phyloP scores from a whole-genome alignment of 2,888 invertebrate species.

The Macroteleia sp. region DNA sequence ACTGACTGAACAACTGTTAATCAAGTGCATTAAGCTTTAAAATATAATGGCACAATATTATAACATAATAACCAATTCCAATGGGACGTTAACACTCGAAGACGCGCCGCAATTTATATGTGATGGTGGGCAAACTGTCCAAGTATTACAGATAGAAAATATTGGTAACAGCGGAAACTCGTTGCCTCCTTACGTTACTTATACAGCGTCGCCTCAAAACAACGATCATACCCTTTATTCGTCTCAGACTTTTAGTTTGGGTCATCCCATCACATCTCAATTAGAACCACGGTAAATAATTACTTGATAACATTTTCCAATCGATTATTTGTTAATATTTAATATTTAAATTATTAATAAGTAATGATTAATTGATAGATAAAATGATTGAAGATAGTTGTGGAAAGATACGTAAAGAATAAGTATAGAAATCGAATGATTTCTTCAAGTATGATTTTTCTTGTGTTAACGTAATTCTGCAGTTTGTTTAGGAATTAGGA shows the following conservation, averaged over 20 bases:
- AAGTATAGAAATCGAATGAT: too few species aligned
- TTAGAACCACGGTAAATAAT: slow-evolving; percentile 80
- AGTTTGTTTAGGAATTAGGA: too few species aligned
- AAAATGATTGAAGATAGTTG: too few species aligned
- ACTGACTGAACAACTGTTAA: slow-evolving; percentile 67
- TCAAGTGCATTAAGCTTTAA: slow-evolving; percentile 68
- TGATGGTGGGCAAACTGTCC: slow-evolving; percentile 78
- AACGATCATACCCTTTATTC: slow-evolving; percentile 75
- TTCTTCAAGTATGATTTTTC: too few species aligned
- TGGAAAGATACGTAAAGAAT: too few species aligned
- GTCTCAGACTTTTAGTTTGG: slow-evolving; percentile 76
- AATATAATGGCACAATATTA: slow-evolving; percentile 82
- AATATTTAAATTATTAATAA: too few species aligned
- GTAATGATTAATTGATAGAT: too few species aligned
- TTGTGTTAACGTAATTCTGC: too few species aligned
- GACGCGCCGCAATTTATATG: slow-evolving; percentile 77
- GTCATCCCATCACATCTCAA: slow-evolving; percentile 73
- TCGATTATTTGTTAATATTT: too few species aligned
- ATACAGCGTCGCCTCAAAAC: slow-evolving; percentile 74
- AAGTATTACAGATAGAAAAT: slow-evolving; percentile 77
- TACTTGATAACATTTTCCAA: too few species aligned
- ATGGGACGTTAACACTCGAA: slow-evolving; percentile 78
- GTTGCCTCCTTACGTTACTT: slow-evolving; percentile 73
- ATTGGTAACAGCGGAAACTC: slow-evolving; percentile 78
- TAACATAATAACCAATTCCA: slow-evolving; percentile 79